A percentile compares a stretch with the other conserved stretches of the same genome.
phyloP scores from a whole-genome alignment of 1,140 invertebrate genomes.

The Rhysida immarginata region DNA sequence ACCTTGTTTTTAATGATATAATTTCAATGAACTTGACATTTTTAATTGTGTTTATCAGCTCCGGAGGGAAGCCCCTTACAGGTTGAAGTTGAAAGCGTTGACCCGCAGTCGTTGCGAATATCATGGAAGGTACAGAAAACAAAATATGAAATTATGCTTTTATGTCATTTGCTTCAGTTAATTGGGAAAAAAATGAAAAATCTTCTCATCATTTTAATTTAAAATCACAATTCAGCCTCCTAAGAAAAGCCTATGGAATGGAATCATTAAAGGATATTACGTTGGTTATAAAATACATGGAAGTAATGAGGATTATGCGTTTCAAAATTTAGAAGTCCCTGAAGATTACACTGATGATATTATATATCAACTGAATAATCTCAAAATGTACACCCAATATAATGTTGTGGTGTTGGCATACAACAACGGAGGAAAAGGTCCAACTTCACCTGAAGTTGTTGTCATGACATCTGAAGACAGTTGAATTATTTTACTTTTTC shows the following conservation, averaged over 20 bases:
- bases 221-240: constrained; percentile 62
- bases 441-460: background rate
- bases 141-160: background rate
- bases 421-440: background rate
- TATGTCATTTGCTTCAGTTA: background rate
- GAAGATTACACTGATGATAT: background rate
- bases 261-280: background rate
- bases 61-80: background rate
- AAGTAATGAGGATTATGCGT: background rate
- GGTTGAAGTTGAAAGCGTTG: background rate
- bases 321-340: background rate
- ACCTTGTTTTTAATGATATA: background rate
- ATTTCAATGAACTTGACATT: too few species aligned
- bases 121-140: background rate
- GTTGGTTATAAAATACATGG: background rate
- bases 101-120: background rate
- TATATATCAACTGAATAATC: background rate
- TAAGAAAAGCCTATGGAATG: constrained; percentile 40
- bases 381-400: background rate
- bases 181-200: background rate
- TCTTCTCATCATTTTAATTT: too few species aligned
- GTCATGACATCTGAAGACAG: background rate
- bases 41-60: too few species aligned
- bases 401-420: background rate
- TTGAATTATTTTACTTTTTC: too few species aligned